These are phyloP conservation scores for Lepidocolaptes lacrymiger DNA, from an alignment of 2,797 vertebrate genomes.

Conservation along the genomic window DNA sequence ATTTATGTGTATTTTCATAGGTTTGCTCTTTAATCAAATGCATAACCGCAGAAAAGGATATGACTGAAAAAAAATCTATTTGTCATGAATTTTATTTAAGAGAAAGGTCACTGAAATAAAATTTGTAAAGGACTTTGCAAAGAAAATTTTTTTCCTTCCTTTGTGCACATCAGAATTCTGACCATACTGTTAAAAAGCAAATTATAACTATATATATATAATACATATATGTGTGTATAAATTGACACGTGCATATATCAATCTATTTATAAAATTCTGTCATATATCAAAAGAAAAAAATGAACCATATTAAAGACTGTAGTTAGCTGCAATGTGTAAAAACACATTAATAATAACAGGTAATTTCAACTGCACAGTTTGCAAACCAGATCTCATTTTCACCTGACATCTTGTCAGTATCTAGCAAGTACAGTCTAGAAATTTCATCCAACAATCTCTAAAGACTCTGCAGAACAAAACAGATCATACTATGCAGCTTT, in stretches of 20 bases:
- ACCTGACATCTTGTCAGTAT: neutral
- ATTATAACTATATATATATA: neutral
- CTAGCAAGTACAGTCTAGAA: neutral
- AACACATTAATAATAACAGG: neutral
- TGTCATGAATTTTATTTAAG: neutral
- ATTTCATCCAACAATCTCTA: neutral
- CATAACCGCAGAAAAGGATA: neutral
- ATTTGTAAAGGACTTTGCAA: neutral
- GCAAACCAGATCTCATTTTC: neutral
- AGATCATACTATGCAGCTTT: neutral
- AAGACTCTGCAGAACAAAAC: neutral
- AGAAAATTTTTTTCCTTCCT: neutral
- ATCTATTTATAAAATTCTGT: neutral
- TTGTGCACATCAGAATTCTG: neutral
- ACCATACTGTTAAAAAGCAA: neutral
- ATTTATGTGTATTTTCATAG: neutral
- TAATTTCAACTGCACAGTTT: neutral
- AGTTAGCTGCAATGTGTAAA: neutral
- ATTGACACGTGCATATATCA: accelerated
- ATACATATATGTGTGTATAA: neutral
- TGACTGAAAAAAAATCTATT: neutral
- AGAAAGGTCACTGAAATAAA: neutral
- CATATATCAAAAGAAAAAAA: neutral
- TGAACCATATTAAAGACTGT: neutral
- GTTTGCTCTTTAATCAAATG: neutral